These are phyloP conservation scores for Octodon degus DNA, from an alignment of 2,113 vertebrate species.

Conservation along the genomic window DNA sequence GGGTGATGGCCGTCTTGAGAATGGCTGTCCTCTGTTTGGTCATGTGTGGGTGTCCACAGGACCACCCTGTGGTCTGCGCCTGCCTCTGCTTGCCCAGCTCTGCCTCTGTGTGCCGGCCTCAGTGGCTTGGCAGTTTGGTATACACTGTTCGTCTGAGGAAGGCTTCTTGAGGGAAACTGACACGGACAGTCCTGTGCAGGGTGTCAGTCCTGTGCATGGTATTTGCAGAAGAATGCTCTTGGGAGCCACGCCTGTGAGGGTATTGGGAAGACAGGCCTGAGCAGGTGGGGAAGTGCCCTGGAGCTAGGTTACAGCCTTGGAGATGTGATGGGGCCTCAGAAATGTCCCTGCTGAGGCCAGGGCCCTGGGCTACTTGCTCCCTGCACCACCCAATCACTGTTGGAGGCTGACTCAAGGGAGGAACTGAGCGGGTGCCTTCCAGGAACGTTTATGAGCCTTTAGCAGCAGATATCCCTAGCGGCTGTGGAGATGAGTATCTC, in stretches of 20 bases:
- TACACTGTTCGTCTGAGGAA: not conserved
- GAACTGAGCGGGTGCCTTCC: not conserved
- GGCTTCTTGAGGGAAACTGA: not conserved
- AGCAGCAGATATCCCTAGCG: not conserved
- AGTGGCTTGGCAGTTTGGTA: not conserved
- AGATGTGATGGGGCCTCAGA: not conserved
- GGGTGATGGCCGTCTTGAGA: not conserved
- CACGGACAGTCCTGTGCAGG: not conserved
- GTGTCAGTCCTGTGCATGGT: not conserved
- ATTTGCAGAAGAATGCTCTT: not conserved
- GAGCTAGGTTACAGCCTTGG: not conserved
- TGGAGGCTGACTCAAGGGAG: not conserved
- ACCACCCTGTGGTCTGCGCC: not conserved
- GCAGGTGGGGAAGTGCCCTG: not conserved
- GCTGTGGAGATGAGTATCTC: not conserved
- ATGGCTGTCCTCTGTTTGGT: not conserved
- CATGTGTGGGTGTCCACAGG: not conserved
- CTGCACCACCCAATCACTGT: not conserved
- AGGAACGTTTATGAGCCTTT: not conserved
- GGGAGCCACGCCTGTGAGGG: not conserved
- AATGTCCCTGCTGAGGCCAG: not conserved
- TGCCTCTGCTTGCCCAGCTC: not conserved
- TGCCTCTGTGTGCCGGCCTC: not conserved
- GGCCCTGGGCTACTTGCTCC: not conserved
- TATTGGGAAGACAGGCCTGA: not conserved